Base-by-base conservation (phyloP, 1,140 invertebrate species). In the Pseudomyrmex dendroicus region DNA sequence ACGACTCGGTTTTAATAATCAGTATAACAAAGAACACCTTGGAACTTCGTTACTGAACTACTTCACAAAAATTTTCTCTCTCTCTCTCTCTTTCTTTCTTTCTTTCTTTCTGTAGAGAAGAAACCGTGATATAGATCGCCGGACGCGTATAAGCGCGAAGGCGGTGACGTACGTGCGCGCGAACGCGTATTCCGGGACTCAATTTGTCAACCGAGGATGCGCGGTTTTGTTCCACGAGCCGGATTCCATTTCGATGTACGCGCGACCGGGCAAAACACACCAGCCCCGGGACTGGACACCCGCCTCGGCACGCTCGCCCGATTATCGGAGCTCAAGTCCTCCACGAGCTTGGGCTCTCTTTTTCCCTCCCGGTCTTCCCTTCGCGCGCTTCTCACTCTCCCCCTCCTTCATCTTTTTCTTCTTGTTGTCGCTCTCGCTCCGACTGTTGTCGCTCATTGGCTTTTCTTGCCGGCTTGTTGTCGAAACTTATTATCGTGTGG, bases 151-250 rank as follows among this genome's bases (percentile, higher is more conserved):
- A 62, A 35, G 72, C 56, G 59, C 44, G 50, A 25, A 12, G 56
- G 54, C 35, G 48, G 35, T 84, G 76, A 84, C 84, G 73, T 84
- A 83, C 50, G 76, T 83, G 83, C 83, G 86, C 84, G 84, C 73
- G 84, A 88, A 86, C 82, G 86, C 68, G 83, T 89, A 82, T 86
- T 80, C 78, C 80, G 84, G 57, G 78, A 91, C 89, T 93, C 89
- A 93, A 93, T 92, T 92, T 92, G 92, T 93, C 92, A 92, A 93
- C 85, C 85, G 86, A 83, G 83, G 89, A 89, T 86, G 83, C 86
- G 86, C 62, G 90, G 89, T 92, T 92, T 92, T 92, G 91, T 92
- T 88, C 88, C 86, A 90, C 86, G 86, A 90, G 91, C 91, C 90
- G 91, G 89, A 92, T 92, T 92, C 91, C 90, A 82, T 90, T 91